A percentile compares a stretch with the other conserved stretches of the same genome.
Conservation (phyloP, 2,113 vertebrate genomes). For the Marcusenius ussheri region DNA sequence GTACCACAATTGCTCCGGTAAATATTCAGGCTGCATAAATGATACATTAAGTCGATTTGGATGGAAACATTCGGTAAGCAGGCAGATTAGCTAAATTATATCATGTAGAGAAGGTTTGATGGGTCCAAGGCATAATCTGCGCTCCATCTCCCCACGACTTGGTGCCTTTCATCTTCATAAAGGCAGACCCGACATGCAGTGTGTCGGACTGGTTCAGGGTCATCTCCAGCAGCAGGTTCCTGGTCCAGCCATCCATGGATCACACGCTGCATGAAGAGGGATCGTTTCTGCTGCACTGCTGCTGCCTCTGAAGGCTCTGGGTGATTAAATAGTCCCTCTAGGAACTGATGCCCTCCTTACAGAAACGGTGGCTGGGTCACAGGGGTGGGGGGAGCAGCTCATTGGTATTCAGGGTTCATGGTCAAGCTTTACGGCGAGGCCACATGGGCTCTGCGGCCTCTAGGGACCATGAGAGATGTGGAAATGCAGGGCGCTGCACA, state of each 20-base stretch:
- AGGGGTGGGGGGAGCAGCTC: not conserved
- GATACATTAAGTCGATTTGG: not conserved
- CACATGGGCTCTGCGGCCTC: not conserved
- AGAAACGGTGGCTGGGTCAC: not conserved
- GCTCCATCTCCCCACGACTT: not conserved
- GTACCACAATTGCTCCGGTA: not conserved
- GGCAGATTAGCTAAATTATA: not conserved
- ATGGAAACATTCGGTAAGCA: not conserved
- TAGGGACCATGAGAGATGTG: not conserved
- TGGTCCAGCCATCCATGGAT: not conserved
- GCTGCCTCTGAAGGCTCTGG: not conserved
- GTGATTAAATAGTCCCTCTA: slow-evolving; percentile 2
- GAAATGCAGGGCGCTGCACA: not conserved
- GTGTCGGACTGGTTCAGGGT: not conserved
- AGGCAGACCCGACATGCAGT: not conserved
- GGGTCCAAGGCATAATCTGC: not conserved
- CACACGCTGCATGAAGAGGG: not conserved
- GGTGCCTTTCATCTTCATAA: not conserved
- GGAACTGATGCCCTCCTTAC: not conserved
- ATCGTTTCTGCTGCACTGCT: not conserved
- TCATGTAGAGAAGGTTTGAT: not conserved
- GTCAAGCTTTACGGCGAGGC: not conserved
- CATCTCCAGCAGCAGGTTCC: not conserved
- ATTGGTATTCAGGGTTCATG: slow-evolving; percentile 4
- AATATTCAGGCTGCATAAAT: not conserved